Evolutionary conservation across 2,888 invertebrate genomes (phyloP).

Genomic region (Caenorhabditis afra): DNA sequence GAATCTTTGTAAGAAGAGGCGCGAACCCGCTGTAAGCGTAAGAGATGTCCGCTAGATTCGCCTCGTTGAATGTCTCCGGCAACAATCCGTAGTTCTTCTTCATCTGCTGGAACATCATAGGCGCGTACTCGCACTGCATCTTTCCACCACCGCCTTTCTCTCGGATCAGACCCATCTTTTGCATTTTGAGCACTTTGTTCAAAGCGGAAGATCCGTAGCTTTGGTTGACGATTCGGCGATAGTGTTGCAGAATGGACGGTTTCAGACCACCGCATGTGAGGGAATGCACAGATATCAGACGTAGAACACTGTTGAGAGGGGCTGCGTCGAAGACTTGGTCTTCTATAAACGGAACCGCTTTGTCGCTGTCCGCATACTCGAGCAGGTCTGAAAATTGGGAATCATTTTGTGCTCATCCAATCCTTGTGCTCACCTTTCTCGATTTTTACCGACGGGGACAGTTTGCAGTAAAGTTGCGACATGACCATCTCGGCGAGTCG

Average conservation of each 20-base stretch:
- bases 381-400: constrained; percentile 86
- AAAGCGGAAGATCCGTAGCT: constrained; percentile 75
- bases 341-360: constrained; percentile 91
- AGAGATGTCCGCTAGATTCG: constrained; percentile 89
- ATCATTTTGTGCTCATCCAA: background rate
- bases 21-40: constrained; percentile 94
- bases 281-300: constrained; percentile 94
- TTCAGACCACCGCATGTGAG: constrained; percentile 93
- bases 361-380: constrained; percentile 93
- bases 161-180: constrained; percentile 77
- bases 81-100: constrained; percentile 64
- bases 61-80: constrained; percentile 55
- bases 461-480: constrained; percentile 54
- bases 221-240: constrained; percentile 72
- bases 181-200: constrained; percentile 74
- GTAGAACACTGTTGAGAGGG: constrained; percentile 62
- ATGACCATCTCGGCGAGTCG: constrained; percentile 66
- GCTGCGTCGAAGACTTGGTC: constrained; percentile 87
- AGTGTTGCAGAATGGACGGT: constrained; percentile 88
- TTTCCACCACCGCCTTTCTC: constrained; percentile 66
- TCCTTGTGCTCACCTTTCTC: constrained; percentile 35
- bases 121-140: constrained; percentile 61
- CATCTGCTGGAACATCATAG: constrained; percentile 62
- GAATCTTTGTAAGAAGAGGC: constrained; percentile 90
- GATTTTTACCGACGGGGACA: constrained; percentile 54